These are phyloP conservation scores for Leucoptera coffeella DNA, from an alignment of 2,888 invertebrate genomes.

Conservation along the genomic window DNA sequence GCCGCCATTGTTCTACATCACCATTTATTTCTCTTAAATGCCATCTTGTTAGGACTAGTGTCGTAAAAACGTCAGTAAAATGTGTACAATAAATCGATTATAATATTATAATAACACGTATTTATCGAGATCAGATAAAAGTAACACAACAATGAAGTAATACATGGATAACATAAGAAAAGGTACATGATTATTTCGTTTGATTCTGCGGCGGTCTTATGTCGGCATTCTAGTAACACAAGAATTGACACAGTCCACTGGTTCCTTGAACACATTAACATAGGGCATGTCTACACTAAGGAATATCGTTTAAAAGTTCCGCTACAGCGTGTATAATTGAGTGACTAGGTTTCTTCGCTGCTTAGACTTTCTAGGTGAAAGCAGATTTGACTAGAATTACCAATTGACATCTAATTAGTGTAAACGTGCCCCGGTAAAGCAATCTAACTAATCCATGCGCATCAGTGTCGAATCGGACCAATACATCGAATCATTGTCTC, in stretches of 20 bases:
- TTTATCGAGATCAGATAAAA: slow-evolving; percentile 17
- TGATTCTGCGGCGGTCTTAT: slow-evolving; percentile 53
- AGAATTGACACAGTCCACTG: slow-evolving; percentile 62
- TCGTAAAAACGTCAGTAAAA: slow-evolving; percentile 38
- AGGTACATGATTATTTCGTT: too few species aligned
- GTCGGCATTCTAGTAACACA: slow-evolving; percentile 58
- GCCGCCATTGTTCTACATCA: slow-evolving; percentile 30
- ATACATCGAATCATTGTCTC: too few species aligned
- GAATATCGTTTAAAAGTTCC: too few species aligned
- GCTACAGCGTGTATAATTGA: too few species aligned
- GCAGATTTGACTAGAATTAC: too few species aligned
- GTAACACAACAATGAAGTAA: slow-evolving; percentile 38
- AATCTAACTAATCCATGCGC: too few species aligned
- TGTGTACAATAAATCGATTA: slow-evolving; percentile 22
- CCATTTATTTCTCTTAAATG: slow-evolving; percentile 34
- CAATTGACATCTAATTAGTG: too few species aligned
- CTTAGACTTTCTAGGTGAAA: too few species aligned
- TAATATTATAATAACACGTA: slow-evolving; percentile 10
- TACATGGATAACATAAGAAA: too few species aligned
- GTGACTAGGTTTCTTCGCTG: too few species aligned
- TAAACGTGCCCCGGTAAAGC: slow-evolving; percentile 12
- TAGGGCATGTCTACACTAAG: slow-evolving; percentile 3
- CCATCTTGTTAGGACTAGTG: slow-evolving; percentile 10
- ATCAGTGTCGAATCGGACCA: too few species aligned
- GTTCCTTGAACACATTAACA: slow-evolving; percentile 29